phyloP scores from a whole-genome alignment of 1,140 invertebrate species.

The Maniola jurtina region DNA sequence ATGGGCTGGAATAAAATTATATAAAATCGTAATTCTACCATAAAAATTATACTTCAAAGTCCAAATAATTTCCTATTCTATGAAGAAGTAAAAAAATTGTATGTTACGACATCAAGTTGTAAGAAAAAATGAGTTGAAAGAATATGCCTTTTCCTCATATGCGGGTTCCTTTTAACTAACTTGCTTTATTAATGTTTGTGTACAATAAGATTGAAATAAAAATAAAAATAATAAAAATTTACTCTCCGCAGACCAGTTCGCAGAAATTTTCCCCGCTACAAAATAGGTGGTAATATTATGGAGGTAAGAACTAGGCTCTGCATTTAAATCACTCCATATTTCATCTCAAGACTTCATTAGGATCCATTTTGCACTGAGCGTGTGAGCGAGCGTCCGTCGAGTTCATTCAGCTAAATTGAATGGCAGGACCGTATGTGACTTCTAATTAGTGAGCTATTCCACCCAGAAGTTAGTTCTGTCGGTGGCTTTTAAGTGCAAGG shows the following conservation, averaged over 20 bases:
- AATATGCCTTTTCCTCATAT: too few relatives aligned
- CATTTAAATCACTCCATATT: slow-evolving; percentile 10
- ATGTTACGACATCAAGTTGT: too few relatives aligned
- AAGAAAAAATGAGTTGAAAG: too few relatives aligned
- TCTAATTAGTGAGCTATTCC: slow-evolving; percentile 31
- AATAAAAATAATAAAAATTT: too few relatives aligned
- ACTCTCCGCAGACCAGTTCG: neutral
- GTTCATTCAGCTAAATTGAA: slow-evolving; percentile 18
- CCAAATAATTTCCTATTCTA: too few relatives aligned
- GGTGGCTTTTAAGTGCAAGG: slow-evolving; percentile 13
- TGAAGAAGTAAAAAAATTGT: too few relatives aligned
- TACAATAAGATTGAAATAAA: too few relatives aligned
- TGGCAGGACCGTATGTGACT: slow-evolving; percentile 21
- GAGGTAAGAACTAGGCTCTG: neutral
- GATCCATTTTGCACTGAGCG: slow-evolving; percentile 22
- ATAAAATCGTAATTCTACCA: too few relatives aligned
- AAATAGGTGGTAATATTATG: neutral
- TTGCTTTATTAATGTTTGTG: too few relatives aligned
- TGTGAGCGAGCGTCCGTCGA: slow-evolving; percentile 21
- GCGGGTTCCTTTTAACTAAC: too few relatives aligned
- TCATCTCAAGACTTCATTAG: slow-evolving; percentile 23
- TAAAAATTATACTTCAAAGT: too few relatives aligned
- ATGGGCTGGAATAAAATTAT: too few relatives aligned
- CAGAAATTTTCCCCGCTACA: neutral
- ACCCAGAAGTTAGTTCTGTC: slow-evolving; percentile 22